phyloP scores from a whole-genome alignment of 2,888 invertebrate genomes.

The Eilema sororculum region DNA sequence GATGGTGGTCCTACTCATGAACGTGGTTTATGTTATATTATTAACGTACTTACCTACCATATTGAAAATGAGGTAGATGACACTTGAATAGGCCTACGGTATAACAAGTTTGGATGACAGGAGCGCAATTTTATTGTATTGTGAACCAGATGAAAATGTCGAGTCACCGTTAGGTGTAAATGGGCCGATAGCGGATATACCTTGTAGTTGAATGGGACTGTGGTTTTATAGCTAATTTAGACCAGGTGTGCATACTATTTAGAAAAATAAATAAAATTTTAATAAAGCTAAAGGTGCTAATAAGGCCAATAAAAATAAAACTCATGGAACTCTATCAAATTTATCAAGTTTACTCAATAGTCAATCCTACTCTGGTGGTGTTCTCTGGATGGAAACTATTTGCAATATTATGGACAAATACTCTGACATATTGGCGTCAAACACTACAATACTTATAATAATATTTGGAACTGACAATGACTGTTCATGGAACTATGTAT shows the following conservation, averaged over 20 bases:
- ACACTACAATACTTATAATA: too few relatives aligned
- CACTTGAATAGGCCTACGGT: conserved; percentile 65
- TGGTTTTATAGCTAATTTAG: conserved; percentile 10
- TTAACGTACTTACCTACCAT: conserved; percentile 33
- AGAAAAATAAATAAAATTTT: background rate
- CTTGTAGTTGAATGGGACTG: conserved; percentile 55
- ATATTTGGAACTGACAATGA: too few relatives aligned
- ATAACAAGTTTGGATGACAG: conserved; percentile 69
- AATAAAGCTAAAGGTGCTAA: background rate
- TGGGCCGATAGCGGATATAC: conserved; percentile 74
- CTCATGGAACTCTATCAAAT: background rate
- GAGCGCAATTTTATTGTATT: conserved; percentile 78
- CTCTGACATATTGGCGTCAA: too few relatives aligned
- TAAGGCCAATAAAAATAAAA: too few relatives aligned
- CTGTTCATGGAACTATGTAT: too few relatives aligned
- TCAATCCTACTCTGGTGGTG: background rate
- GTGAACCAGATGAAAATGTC: conserved; percentile 80
- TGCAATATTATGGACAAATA: too few relatives aligned
- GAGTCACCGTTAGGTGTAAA: conserved; percentile 80
- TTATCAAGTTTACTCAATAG: background rate
- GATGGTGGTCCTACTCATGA: conserved; percentile 42
- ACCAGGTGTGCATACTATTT: background rate
- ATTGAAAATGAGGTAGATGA: conserved; percentile 53
- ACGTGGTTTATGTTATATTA: conserved; percentile 35
- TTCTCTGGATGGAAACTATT: background rate